Evolutionary conservation across 1,140 invertebrate species (phyloP).

Genomic region (Drosophila tsacasi): DNA sequence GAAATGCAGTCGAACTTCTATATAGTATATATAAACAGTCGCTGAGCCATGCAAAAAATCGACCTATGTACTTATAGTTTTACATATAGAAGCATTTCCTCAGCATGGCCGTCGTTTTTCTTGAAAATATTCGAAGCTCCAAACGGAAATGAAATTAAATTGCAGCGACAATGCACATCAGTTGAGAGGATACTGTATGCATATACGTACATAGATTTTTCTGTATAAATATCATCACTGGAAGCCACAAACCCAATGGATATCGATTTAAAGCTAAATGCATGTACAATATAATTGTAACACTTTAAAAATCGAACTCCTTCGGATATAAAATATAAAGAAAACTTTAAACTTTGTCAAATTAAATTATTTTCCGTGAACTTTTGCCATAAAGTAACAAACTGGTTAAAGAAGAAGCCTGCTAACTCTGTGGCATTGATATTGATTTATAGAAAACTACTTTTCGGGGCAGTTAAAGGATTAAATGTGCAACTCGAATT

Average conservation of each 20-base stretch:
- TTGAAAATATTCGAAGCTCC: slow-evolving; percentile 3
- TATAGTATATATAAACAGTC: not conserved
- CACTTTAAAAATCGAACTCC: not conserved
- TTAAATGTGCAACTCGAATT: slow-evolving; percentile 26
- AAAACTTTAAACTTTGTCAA: not conserved
- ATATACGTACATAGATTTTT: not conserved
- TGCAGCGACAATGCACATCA: not conserved
- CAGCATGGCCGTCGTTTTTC: not conserved
- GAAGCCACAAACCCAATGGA: not conserved
- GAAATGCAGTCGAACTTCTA: slow-evolving; percentile 19
- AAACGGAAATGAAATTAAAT: slow-evolving; percentile 19
- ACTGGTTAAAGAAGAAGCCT: slow-evolving; percentile 10
- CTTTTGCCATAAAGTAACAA: slow-evolving; percentile 2
- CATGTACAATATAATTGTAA: not conserved
- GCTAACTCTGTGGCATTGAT: slow-evolving; percentile 12
- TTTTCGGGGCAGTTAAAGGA: slow-evolving; percentile 34
- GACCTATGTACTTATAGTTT: not conserved
- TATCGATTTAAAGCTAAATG: not conserved
- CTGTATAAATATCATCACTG: not conserved
- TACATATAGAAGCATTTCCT: slow-evolving; percentile 1
- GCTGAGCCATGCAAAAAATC: slow-evolving; percentile 12
- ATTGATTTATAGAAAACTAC: slow-evolving; percentile 27
- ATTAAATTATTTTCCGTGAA: not conserved
- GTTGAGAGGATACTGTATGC: not conserved
- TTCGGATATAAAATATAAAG: not conserved